Percentiles rank a stretch among this genome's conserved stretches.
Evolutionary conservation across 2,888 invertebrate species (phyloP).

Genomic region (Eledona agricola): DNA sequence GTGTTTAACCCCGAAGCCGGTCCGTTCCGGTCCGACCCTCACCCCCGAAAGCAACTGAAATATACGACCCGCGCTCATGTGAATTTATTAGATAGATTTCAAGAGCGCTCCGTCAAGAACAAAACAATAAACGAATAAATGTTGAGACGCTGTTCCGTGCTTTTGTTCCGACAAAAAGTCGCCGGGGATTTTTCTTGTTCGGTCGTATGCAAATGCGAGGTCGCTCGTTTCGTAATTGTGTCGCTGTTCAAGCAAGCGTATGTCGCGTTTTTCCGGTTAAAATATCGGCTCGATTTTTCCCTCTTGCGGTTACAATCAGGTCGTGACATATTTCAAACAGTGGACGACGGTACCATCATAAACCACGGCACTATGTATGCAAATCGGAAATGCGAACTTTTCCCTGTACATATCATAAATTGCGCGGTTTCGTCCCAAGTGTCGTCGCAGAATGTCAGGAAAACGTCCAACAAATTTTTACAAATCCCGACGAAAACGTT

Average conservation of each 20-base stretch:
- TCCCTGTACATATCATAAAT: slow-evolving; percentile 53
- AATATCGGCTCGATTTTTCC: slow-evolving; percentile 34
- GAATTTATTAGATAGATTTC: slow-evolving; percentile 49
- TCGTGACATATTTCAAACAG: slow-evolving; percentile 40
- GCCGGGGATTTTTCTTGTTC: slow-evolving; percentile 32
- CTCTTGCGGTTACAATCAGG: slow-evolving; percentile 34
- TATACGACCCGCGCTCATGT: slow-evolving; percentile 45
- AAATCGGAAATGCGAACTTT: slow-evolving; percentile 55
- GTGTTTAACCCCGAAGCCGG: slow-evolving; percentile 50
- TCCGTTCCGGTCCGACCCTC: slow-evolving; percentile 43
- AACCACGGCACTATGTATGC: slow-evolving; percentile 57
- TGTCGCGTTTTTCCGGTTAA: slow-evolving; percentile 25
- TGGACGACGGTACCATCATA: slow-evolving; percentile 47
- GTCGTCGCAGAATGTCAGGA: slow-evolving; percentile 55
- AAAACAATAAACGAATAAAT: slow-evolving; percentile 42
- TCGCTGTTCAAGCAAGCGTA: slow-evolving; percentile 8
- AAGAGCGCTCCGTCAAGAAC: slow-evolving; percentile 45
- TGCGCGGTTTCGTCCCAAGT: slow-evolving; percentile 51
- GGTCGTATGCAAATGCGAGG: slow-evolving; percentile 18
- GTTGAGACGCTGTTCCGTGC: too few relatives aligned
- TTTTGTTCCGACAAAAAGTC: slow-evolving; percentile 41
- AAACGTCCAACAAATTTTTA: slow-evolving; percentile 45
- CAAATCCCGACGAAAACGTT: not conserved
- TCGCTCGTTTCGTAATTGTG: slow-evolving; percentile 5
- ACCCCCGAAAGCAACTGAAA: slow-evolving; percentile 33